A percentile compares a stretch with the other conserved stretches of the same genome.
These are phyloP conservation scores for Platycheirus albimanus DNA, from an alignment of 2,888 invertebrate genomes.

Conservation along the genomic window DNA sequence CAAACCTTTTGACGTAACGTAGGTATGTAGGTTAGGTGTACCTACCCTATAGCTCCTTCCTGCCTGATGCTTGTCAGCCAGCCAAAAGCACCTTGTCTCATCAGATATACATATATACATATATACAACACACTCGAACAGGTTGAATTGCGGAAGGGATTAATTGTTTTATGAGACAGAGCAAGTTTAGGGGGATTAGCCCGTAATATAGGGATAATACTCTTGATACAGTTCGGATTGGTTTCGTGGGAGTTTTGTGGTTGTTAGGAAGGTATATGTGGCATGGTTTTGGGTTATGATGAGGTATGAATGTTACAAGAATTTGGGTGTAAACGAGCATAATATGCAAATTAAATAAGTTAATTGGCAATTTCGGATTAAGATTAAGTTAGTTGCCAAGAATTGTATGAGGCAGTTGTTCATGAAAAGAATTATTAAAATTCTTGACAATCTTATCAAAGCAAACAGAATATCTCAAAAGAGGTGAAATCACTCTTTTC, in stretches of 20 bases:
- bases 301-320: background rate
- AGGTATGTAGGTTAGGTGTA: too few relatives aligned
- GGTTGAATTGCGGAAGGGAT: constrained; percentile 18
- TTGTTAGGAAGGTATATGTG: background rate
- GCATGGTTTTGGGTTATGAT: background rate
- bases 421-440: too few relatives aligned
- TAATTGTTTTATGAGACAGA: constrained; percentile 16
- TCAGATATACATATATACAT: too few relatives aligned
- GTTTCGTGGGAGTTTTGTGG: background rate
- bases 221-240: constrained; percentile 4
- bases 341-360: constrained; percentile 24
- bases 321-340: background rate
- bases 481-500: too few relatives aligned
- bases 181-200: background rate
- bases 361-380: constrained; percentile 7
- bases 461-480: too few relatives aligned
- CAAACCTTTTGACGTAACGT: constrained; percentile 3
- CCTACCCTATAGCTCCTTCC: too few relatives aligned
- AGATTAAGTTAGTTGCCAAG: too few relatives aligned
- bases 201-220: constrained; percentile 1
- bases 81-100: too few relatives aligned
- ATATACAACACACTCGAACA: background rate
- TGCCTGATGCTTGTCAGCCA: too few relatives aligned
- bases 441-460: too few relatives aligned
- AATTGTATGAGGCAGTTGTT: too few relatives aligned